Conservation (phyloP, 2,113 vertebrate species). For the Hoplias malabaricus region DNA sequence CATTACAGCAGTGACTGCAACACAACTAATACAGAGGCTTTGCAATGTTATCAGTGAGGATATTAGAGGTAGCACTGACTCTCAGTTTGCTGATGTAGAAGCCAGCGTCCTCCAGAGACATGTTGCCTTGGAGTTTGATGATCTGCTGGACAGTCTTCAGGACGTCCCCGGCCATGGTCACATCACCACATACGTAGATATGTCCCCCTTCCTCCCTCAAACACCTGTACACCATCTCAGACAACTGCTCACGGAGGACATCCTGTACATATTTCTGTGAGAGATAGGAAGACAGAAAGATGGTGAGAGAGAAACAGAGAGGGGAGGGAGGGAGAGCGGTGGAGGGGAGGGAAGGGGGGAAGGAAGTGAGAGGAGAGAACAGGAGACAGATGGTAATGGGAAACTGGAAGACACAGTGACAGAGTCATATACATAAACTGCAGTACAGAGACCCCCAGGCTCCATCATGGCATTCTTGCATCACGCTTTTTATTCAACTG, state of each 20-base stretch:
- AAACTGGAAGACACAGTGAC: not conserved
- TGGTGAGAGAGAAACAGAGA: conserved; percentile 28
- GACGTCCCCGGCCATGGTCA: conserved; percentile 96
- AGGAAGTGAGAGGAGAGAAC: not conserved
- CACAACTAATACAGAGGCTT: not conserved
- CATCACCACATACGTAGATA: conserved; percentile 95
- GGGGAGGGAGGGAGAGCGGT: not conserved
- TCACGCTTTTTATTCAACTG: not conserved
- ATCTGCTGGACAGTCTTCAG: conserved; percentile 92
- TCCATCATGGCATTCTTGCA: conserved; percentile 13
- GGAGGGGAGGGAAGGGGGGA: too few relatives aligned
- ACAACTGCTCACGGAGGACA: conserved; percentile 89
- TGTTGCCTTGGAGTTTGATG: conserved; percentile 83
- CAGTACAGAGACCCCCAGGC: not conserved
- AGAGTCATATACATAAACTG: not conserved
- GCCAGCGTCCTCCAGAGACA: conserved; percentile 85
- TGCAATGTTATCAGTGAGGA: not conserved
- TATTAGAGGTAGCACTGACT: conserved; percentile 68
- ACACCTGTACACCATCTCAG: conserved; percentile 82
- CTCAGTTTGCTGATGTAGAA: conserved; percentile 93
- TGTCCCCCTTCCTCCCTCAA: conserved; percentile 92
- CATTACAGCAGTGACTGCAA: too few relatives aligned
- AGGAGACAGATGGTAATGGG: conserved; percentile 25
- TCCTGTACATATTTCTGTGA: conserved; percentile 96
- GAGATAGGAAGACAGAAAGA: conserved; percentile 1